These are phyloP conservation scores for Thysanoteuthis rhombus DNA, from an alignment of 2,888 invertebrate species.

Conservation along the genomic window DNA sequence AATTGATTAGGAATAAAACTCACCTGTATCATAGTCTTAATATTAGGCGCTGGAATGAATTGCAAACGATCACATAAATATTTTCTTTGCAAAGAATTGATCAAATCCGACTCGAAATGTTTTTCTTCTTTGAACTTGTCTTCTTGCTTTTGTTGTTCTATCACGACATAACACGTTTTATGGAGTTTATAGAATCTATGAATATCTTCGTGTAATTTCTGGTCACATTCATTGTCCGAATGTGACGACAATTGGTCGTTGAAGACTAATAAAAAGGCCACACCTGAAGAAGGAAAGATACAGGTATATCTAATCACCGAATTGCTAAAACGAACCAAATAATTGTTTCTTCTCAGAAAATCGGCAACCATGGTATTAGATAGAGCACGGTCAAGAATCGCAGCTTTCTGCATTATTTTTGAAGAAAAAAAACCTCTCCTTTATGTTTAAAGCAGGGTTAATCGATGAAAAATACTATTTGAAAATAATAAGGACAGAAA, in stretches of 20 bases:
- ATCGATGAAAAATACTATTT: too few species aligned
- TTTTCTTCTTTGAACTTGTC: too few species aligned
- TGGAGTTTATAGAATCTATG: not conserved
- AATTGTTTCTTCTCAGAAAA: not conserved
- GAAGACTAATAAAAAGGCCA: conserved; percentile 1
- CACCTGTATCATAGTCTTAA: not conserved
- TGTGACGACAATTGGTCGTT: not conserved
- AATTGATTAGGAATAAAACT: not conserved
- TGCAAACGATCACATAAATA: not conserved
- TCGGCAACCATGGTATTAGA: not conserved
- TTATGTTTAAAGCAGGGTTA: not conserved
- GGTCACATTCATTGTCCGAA: not conserved
- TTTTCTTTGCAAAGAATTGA: not conserved
- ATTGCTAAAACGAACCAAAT: conserved; percentile 17
- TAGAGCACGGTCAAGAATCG: not conserved
- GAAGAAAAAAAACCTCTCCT: not conserved
- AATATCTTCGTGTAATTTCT: not conserved
- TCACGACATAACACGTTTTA: conserved; percentile 14
- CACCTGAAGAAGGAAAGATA: conserved; percentile 12
- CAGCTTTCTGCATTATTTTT: not conserved
- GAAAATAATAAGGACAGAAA: too few species aligned
- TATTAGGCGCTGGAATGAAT: not conserved
- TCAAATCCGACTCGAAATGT: not conserved
- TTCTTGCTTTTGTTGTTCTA: not conserved
- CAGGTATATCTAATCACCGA: not conserved